Base-by-base conservation (phyloP, 2,888 invertebrate genomes). In the Tenthredo mesomela region DNA sequence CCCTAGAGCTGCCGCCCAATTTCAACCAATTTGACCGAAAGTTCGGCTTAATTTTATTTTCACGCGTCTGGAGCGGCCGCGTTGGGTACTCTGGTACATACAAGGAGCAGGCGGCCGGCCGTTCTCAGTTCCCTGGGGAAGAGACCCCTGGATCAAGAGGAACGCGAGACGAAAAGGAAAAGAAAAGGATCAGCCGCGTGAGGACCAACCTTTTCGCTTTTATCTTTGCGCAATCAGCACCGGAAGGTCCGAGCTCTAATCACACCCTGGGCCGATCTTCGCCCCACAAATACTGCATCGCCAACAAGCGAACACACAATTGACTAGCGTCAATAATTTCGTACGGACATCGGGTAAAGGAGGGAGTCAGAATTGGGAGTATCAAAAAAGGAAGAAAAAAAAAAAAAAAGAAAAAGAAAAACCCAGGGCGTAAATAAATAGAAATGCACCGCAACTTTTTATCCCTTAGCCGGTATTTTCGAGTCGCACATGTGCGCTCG, bases 1-100 rank as follows among this genome's bases (percentile, higher is more conserved):
- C 82, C 84, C 87, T 87, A 86, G 87, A 87, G 87, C 89, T 89
- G 88, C 89, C 94, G 94, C 93, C 94, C 95, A 95, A 95, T 95
- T 95, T 94, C 94, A 94, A 94, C 94, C 95, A 95, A 95, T 95
- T 95, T 95, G 93, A 93, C 93, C 94, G 93, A 94, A 94, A 94
- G 94, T 94, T 94, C 93, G 93, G 93, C 94, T 94, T 94, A 94
- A 94, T 94, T 94, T 93, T 94, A 94, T 94, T 94, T 94, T 94
- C 94, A 93, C 94, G 94, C 94, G 93, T 91, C 90, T 90, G 89
- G 67, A 82, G 82, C 70, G 65, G 82, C 80, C 80, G 61, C 61
- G 80, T 80, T 47, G 80, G 80, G 80, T 78, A 43, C 61, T 37
- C 54, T 12, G 86, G 73, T 43, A 61, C 37, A 70, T 47, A 43